Percentiles rank a stretch among this genome's conserved stretches.
These are phyloP conservation scores for Xenopus laevis DNA, from an alignment of 2,113 vertebrate species.

Conservation along the genomic window DNA sequence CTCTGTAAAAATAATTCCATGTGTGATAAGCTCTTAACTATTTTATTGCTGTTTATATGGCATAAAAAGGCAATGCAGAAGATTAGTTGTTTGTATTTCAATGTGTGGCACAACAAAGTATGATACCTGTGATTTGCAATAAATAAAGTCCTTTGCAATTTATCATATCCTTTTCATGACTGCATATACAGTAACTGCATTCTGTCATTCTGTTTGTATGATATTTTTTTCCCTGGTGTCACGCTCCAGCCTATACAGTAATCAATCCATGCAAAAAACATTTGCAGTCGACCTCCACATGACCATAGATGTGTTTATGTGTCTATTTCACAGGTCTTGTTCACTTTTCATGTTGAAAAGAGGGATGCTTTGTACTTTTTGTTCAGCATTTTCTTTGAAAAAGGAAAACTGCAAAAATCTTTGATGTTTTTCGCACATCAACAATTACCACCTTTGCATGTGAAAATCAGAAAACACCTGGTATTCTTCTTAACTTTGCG, in stretches of 20 bases:
- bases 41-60: too few species aligned
- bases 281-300: neutral
- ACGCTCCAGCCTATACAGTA: neutral
- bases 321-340: neutral
- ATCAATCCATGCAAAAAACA: neutral
- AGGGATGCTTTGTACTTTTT: slow-evolving; percentile 23
- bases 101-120: too few species aligned
- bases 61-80: too few species aligned
- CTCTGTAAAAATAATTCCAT: too few species aligned
- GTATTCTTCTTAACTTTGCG: slow-evolving; percentile 39
- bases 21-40: too few species aligned
- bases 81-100: too few species aligned
- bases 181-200: too few species aligned
- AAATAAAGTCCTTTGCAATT: too few species aligned
- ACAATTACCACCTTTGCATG: slow-evolving; percentile 32
- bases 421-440: slow-evolving; percentile 44
- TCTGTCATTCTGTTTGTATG: too few species aligned
- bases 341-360: neutral
- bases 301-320: neutral
- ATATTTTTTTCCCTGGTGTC: too few species aligned
- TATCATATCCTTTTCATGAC: too few species aligned
- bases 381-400: slow-evolving; percentile 2
- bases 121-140: too few species aligned
- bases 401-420: slow-evolving; percentile 17
- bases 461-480: slow-evolving; percentile 41